Conservation (phyloP, 2,888 invertebrate genomes). For the Hemistola chrysoprasaria region DNA sequence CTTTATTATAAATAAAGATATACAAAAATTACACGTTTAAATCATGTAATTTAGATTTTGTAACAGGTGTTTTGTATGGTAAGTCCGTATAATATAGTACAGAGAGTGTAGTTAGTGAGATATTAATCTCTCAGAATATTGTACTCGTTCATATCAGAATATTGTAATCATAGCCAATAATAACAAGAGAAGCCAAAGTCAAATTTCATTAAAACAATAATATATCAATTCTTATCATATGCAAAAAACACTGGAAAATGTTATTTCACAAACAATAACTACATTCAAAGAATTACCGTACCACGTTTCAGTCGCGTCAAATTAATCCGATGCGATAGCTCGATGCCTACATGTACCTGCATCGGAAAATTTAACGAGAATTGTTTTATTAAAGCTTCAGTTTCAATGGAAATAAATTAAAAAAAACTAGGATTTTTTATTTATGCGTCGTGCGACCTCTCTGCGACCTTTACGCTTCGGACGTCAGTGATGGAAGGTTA, state of each 20-base stretch:
- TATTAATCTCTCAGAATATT: too few relatives aligned
- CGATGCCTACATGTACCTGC: neutral
- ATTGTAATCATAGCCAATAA: too few relatives aligned
- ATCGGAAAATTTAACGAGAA: neutral
- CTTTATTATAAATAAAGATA: too few relatives aligned
- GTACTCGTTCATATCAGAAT: too few relatives aligned
- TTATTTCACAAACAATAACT: conserved; percentile 6
- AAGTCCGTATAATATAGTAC: too few relatives aligned
- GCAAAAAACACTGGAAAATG: neutral
- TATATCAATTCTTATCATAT: too few relatives aligned
- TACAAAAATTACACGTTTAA: too few relatives aligned
- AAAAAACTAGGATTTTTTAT: conserved; percentile 11
- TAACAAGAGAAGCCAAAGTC: too few relatives aligned
- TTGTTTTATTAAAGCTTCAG: conserved; percentile 1
- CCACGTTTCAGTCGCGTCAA: conserved; percentile 4
- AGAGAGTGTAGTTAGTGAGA: too few relatives aligned
- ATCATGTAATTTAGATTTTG: too few relatives aligned
- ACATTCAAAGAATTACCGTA: conserved; percentile 11
- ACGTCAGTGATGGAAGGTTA: conserved; percentile 1
- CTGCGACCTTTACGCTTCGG: conserved; percentile 7
- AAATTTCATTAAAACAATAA: too few relatives aligned
- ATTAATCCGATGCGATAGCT: conserved; percentile 1
- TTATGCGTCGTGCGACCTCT: conserved; percentile 11
- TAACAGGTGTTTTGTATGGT: too few relatives aligned
- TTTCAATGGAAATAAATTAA: conserved; percentile 4